phyloP scores from a whole-genome alignment of 2,113 vertebrate genomes.

The Chaenogobius annularis region DNA sequence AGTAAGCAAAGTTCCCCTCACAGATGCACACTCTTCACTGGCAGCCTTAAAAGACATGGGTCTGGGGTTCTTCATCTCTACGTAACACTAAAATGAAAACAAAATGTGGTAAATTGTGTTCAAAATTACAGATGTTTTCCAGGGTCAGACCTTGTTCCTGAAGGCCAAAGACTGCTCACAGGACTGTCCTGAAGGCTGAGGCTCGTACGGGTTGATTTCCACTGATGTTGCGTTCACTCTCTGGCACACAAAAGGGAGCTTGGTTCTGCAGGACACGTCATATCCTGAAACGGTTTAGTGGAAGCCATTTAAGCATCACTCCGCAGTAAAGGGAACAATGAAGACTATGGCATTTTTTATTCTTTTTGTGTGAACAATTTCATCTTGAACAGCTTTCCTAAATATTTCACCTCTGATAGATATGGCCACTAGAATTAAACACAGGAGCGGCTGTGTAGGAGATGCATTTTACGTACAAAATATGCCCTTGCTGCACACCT shows the following conservation, averaged over 20 bases:
- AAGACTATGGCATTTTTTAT: no score
- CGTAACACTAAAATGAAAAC: conserved; percentile 86
- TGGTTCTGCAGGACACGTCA: conserved; percentile 35
- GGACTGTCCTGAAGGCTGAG: conserved; percentile 60
- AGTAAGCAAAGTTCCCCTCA: conserved; percentile 83
- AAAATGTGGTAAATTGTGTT: neutral
- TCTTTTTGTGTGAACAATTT: no score
- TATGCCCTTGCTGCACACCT: no score
- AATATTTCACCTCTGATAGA: no score
- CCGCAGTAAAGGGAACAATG: no score
- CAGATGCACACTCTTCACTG: conserved; percentile 74
- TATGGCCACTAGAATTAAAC: no score
- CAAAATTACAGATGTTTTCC: neutral
- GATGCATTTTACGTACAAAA: no score
- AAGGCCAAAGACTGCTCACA: conserved; percentile 80
- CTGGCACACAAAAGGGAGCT: conserved; percentile 88
- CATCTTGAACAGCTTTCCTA: no score
- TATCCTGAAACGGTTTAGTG: conserved; percentile 43
- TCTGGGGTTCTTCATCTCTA: conserved; percentile 46
- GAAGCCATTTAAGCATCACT: neutral
- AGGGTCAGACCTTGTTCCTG: conserved; percentile 85
- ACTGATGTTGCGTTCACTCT: conserved; percentile 83
- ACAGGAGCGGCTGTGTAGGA: no score
- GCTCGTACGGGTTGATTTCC: conserved; percentile 78
- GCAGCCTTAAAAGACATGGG: conserved; percentile 75